Base-by-base conservation (phyloP, 92 coral and sea anemone genomes). In the Phenganax subtilis region DNA sequence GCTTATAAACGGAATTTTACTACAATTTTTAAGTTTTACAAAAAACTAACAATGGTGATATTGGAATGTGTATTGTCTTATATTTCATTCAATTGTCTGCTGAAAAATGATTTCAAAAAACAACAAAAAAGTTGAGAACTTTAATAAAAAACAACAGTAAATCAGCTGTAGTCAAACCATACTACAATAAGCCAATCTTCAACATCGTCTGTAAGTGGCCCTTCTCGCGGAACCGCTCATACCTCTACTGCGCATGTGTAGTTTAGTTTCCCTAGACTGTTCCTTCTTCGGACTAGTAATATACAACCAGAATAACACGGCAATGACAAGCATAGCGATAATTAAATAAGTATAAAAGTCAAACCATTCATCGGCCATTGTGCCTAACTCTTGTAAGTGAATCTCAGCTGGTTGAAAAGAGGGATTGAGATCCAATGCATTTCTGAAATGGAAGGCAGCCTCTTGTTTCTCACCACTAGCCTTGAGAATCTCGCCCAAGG, bases 361-460 rank as follows among this genome's bases (percentile, higher is more conserved):
- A 8, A 97, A 90, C n/a, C 90, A 63, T 30, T 97, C 88, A 10
- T 91, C 88, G 2, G 90, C 85, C 7, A 93, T 91, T 8, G 89
- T 76, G 51, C 96, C 97, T 68, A 96, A 90, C 67, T 96, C 99
- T 80, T 93, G 82, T 55, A 96, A 82, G 27, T 96, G 99, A 60
- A 92, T 82, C 87, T 96, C 97, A 31, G 99, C 99, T 12, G 96
- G 97, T 31, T 92, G 93, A 81, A 96, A 96, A 20, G 97, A 89
- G 25, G 99, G 99, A 58, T 96, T 96, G 31, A 96, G 90, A 30
- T 96, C 91, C 52, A 96, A 84, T 4, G 91, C 97, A 79, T 89
- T 91, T 75, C 90, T 81, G 86, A 96, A 96, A 81, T 96, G 99
- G 60, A 85, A 57, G 8, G 90, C 96, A 0, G 99, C 99, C 70